Evolutionary conservation across 2,113 vertebrate genomes (phyloP).

Genomic region (Barnardius zonarius): DNA sequence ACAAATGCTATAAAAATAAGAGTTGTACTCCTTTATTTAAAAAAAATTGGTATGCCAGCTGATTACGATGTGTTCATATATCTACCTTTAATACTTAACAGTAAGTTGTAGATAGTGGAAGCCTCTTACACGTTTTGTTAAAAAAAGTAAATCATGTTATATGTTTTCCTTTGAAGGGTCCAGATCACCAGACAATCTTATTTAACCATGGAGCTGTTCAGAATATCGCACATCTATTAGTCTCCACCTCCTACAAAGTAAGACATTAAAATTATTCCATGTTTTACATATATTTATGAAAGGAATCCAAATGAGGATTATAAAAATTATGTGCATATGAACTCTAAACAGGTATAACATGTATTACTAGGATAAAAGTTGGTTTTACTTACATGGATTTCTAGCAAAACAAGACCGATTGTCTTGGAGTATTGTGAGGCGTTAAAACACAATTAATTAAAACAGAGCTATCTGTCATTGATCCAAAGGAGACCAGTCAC

Average conservation of each 20-base stretch:
- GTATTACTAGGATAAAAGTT: background rate
- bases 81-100: background rate
- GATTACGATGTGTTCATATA: background rate
- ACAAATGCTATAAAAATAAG: background rate
- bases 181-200: slow-evolving; percentile 96
- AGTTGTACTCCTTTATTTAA: background rate
- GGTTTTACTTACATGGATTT: background rate
- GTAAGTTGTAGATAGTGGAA: background rate
- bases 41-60: background rate
- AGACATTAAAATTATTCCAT: background rate
- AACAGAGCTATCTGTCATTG: background rate
- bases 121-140: background rate
- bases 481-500: background rate
- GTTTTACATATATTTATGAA: background rate
- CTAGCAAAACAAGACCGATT: background rate
- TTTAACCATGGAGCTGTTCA: slow-evolving; percentile 96
- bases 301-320: background rate
- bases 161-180: slow-evolving; percentile 81
- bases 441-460: background rate
- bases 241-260: slow-evolving; percentile 95
- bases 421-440: background rate
- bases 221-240: slow-evolving; percentile 92
- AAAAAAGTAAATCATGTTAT: background rate
- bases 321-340: background rate
- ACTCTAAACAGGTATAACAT: background rate